Conservation (phyloP, 2,113 vertebrate species). For the Actenoides hombroni region DNA sequence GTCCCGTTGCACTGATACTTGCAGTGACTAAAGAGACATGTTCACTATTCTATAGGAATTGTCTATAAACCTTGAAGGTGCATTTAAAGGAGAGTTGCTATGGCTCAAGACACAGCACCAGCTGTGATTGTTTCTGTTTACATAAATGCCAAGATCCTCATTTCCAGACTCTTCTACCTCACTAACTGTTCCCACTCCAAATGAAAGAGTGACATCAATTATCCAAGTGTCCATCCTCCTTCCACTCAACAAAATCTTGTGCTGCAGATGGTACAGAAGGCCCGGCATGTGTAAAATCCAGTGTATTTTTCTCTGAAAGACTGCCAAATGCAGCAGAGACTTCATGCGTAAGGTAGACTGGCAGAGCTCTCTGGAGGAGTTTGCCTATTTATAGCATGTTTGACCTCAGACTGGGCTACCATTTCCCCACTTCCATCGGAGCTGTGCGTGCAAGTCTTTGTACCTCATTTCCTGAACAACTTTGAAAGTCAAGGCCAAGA, state of each 20-base stretch:
- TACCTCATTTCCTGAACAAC: not conserved
- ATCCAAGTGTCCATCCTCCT: not conserved
- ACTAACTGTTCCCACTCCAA: not conserved
- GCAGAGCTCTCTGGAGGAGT: not conserved
- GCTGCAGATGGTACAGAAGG: not conserved
- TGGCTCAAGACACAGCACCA: not conserved
- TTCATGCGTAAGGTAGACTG: not conserved
- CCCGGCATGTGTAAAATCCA: not conserved
- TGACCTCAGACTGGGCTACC: not conserved
- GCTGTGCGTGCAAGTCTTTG: not conserved
- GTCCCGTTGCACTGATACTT: not conserved
- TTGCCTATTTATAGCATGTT: not conserved
- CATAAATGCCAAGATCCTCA: not conserved
- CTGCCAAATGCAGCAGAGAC: not conserved
- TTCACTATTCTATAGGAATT: not conserved
- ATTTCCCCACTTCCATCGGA: not conserved
- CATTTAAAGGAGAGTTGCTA: not conserved
- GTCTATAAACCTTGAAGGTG: not conserved
- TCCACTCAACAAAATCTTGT: not conserved
- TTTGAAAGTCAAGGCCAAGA: not conserved
- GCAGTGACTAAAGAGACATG: not conserved
- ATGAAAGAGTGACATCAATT: not conserved
- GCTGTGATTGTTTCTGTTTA: not conserved
- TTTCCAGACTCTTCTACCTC: not conserved
- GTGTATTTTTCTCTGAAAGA: not conserved